Evolutionary conservation across 2,113 vertebrate species (phyloP), one percentile per base, ranked within the genome.

Genomic region (Equus quagga): DNA sequence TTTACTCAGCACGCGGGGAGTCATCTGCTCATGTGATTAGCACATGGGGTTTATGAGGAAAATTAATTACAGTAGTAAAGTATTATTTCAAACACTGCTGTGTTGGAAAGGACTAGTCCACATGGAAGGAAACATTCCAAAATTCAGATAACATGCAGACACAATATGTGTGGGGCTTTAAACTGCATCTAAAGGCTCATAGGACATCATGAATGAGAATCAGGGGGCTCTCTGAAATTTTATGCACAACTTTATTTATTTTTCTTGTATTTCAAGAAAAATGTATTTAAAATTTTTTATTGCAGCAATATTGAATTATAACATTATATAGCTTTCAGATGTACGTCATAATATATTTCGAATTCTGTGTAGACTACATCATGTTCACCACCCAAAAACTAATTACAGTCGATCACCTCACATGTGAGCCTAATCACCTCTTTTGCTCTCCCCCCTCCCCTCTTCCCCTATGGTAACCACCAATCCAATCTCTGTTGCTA

Each of bases 1-100:
- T 86, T 96, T 92, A 95, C 60, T 78, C 44, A 88, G 90, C 7
- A 83, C 13, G 4, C 3, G 9, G 2, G 44, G 60, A 75, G 28
- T 87, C 54, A 33, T 76, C 60, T 97, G 82, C 65, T 95, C 73
- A 51, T 70, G 41, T 62, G 87, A 80, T 64, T 69, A 91, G 93
- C 75, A 72, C 58, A 41, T 13, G n/a, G 1, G 3, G 67, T 87
- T 87, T 75, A 94, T 56, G 65, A 96, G 58, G 24, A 78, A 92
- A 96, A 72, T 87, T 90, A 94, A 94, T 89, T 46, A 91, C 14
- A 90, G 60, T 8, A 72, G 46, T 90, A 80, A 98, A 91, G 44
- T 31, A 92, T 70, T 84, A 82, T 95, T 96, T 91, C 60, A 82
- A 94, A 94, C 24, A 84, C n/a, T 24, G 67, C 72, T 88, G 11